Percentiles rank a stretch among this genome's conserved stretches.
Conservation (phyloP, 2,113 vertebrate species). For the Phasianus colchicus region DNA sequence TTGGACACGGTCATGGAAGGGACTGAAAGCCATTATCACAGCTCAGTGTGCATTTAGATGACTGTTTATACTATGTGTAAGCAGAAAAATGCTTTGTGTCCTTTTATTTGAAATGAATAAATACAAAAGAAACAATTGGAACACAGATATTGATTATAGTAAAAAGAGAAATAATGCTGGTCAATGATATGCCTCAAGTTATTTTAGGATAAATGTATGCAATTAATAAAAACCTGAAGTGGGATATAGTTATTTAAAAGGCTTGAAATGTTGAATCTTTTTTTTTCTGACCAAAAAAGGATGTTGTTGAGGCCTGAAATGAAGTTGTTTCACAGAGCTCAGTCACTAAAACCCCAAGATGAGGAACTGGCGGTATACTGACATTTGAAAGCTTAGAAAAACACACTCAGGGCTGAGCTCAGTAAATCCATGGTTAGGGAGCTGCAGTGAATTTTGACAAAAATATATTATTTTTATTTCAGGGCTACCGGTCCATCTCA, state of each 20-base stretch:
- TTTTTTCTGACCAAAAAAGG: neutral
- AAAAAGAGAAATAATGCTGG: neutral
- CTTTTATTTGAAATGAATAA: neutral
- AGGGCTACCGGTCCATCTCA: neutral
- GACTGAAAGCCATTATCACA: neutral
- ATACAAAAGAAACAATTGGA: neutral
- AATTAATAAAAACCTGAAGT: neutral
- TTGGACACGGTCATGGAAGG: neutral
- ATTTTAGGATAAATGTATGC: neutral
- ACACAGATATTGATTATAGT: neutral
- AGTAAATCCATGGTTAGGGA: neutral
- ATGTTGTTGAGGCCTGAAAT: neutral
- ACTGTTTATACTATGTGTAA: conserved; percentile 19
- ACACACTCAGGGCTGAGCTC: neutral
- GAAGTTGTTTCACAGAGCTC: neutral
- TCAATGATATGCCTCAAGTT: neutral
- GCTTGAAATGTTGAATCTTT: neutral
- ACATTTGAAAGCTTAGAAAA: neutral
- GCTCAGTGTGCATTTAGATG: neutral
- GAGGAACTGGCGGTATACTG: neutral
- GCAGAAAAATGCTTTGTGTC: neutral
- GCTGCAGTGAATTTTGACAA: neutral
- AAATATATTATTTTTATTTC: neutral
- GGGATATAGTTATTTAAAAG: neutral
- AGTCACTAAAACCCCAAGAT: neutral